A percentile compares a stretch with the other conserved stretches of the same genome.
phyloP scores from a whole-genome alignment of 1,140 invertebrate genomes.

The Elysia chlorotica region DNA sequence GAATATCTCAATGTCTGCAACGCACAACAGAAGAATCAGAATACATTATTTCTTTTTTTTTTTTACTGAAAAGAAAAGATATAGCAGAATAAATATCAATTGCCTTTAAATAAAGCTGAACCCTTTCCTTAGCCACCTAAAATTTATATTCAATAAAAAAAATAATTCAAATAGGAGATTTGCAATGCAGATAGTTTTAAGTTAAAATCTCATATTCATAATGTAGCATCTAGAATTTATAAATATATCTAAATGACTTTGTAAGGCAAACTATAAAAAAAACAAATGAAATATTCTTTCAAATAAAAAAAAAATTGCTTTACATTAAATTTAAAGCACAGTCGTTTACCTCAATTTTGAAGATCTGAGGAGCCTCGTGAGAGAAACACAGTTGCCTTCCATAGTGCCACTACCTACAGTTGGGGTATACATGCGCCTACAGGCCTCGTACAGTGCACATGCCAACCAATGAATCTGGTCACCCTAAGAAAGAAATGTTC shows the following conservation, averaged over 20 bases:
- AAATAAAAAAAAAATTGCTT: background rate
- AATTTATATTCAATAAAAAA: no score
- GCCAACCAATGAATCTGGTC: constrained; percentile 92
- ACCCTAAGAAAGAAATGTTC: constrained; percentile 69
- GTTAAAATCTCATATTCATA: no score
- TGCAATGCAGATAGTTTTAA: no score
- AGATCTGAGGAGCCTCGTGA: constrained; percentile 84
- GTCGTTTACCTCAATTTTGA: constrained; percentile 81
- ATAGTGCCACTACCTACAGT: constrained; percentile 78
- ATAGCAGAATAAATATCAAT: background rate
- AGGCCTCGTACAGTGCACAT: constrained; percentile 91
- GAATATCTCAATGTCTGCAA: no score
- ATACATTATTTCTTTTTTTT: no score
- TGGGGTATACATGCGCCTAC: constrained; percentile 78
- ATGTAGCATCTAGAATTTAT: no score
- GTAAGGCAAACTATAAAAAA: background rate
- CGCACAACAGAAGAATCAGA: no score
- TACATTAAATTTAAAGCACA: background rate
- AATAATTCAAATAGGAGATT: no score
- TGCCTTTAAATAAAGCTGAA: no score
- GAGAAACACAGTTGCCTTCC: constrained; percentile 89
- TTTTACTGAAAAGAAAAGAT: no score
- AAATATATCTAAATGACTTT: background rate
- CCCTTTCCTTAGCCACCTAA: no score
- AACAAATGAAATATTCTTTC: background rate